phyloP scores from a whole-genome alignment of 2,113 vertebrate species.

The Lucifuga dentata region DNA sequence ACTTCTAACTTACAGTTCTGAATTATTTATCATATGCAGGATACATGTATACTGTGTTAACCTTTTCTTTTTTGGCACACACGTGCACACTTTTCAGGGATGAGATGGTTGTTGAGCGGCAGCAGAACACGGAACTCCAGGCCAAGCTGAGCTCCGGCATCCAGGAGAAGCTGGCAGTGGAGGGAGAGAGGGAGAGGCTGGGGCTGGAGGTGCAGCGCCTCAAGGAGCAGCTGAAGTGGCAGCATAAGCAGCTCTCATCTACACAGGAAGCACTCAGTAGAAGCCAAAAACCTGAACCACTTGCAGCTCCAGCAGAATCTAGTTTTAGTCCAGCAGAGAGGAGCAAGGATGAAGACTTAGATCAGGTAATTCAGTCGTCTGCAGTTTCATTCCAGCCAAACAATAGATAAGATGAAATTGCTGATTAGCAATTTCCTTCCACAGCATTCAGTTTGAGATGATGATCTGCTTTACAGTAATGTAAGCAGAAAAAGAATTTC shows the following conservation, averaged over 20 bases:
- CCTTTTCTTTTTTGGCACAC: conserved; percentile 42
- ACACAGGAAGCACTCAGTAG: conserved; percentile 41
- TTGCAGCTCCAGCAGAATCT: conserved; percentile 26
- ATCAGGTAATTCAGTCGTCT: conserved; percentile 87
- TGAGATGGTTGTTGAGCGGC: conserved; percentile 69
- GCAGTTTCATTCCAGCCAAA: no score
- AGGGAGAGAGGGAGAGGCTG: conserved; percentile 81
- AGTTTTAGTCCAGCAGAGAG: conserved; percentile 51
- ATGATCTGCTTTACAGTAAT: no score
- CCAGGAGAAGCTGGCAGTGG: conserved; percentile 76
- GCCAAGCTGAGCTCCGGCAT: conserved; percentile 76
- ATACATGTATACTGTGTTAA: no score
- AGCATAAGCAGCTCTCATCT: conserved; percentile 57
- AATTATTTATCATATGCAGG: no score
- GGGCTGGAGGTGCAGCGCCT: conserved; percentile 65
- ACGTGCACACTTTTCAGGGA: conserved; percentile 63
- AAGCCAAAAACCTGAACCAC: conserved; percentile 41
- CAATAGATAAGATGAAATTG: no score
- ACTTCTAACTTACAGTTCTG: background rate
- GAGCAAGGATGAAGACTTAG: conserved; percentile 61
- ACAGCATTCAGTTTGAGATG: no score
- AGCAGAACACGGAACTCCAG: conserved; percentile 83
- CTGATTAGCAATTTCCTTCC: no score
- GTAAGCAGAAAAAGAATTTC: no score
- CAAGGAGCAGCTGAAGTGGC: conserved; percentile 65